These are phyloP conservation scores for Macrocentrus cingulum DNA, from an alignment of 1,140 invertebrate genomes.

Conservation along the genomic window DNA sequence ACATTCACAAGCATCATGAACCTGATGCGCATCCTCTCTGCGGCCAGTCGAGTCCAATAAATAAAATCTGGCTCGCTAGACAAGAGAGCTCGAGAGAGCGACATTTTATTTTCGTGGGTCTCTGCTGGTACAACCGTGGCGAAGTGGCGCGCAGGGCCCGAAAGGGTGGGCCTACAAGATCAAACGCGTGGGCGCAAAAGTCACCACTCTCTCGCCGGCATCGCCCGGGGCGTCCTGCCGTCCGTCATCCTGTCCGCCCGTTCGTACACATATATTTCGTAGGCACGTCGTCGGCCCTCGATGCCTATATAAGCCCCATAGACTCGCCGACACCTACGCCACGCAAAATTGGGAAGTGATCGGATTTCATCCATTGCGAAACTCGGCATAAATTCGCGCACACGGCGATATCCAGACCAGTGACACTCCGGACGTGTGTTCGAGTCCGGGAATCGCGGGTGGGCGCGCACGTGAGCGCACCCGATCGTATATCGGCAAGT, in stretches of 20 bases:
- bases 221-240: slow-evolving; percentile 49
- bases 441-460: slow-evolving; percentile 47
- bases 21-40: slow-evolving; percentile 3
- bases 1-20: slow-evolving; percentile 5
- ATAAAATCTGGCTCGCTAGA: slow-evolving; percentile 35
- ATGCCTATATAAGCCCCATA: neutral
- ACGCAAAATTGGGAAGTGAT: slow-evolving; percentile 24
- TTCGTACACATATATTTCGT: slow-evolving; percentile 42
- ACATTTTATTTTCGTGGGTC: slow-evolving; percentile 13
- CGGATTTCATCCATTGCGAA: neutral
- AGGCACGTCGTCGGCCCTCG: slow-evolving; percentile 19
- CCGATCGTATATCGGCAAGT: slow-evolving; percentile 55
- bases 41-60: slow-evolving; percentile 29
- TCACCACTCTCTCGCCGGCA: slow-evolving; percentile 43
- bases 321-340: slow-evolving; percentile 21
- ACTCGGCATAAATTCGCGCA: neutral
- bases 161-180: slow-evolving; percentile 25
- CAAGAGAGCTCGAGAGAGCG: slow-evolving; percentile 20
- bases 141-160: slow-evolving; percentile 17
- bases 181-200: slow-evolving; percentile 46
- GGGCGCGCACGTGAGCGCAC: slow-evolving; percentile 41
- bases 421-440: slow-evolving; percentile 34
- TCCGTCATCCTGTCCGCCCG: slow-evolving; percentile 55
- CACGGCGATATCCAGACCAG: neutral
- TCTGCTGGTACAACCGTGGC: slow-evolving; percentile 25